Evolutionary conservation across 2,888 invertebrate genomes (phyloP).

Genomic region (Scotopteryx bipunctaria): DNA sequence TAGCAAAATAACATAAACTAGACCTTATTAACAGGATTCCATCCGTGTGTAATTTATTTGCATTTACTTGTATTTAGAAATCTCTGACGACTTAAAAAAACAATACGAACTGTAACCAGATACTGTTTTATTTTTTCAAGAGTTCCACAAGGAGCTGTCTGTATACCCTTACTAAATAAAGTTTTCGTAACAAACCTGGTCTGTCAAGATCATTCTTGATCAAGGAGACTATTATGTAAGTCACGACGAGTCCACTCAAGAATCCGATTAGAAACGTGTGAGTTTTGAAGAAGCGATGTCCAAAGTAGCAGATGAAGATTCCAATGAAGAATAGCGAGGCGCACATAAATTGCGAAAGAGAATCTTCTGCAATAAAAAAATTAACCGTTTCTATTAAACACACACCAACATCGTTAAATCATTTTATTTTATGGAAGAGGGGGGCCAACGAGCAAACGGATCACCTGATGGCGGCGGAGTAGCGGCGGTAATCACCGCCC

Average conservation of each 20-base stretch:
- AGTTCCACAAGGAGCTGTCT: slow-evolving; percentile 2
- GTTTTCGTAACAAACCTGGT: slow-evolving; percentile 40
- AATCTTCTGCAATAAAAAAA: slow-evolving; percentile 29
- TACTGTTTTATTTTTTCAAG: not conserved
- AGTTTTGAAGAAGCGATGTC: slow-evolving; percentile 85
- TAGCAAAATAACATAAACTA: no score
- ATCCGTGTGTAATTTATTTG: no score
- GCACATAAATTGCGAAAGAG: slow-evolving; percentile 53
- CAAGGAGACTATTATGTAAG: slow-evolving; percentile 72
- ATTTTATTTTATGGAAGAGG: no score
- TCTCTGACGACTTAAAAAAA: no score
- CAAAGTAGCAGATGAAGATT: slow-evolving; percentile 84
- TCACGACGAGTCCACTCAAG: slow-evolving; percentile 80
- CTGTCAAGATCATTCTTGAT: slow-evolving; percentile 48
- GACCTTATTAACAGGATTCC: no score
- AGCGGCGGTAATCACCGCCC: no score
- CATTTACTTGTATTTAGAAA: no score
- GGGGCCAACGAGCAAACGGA: no score
- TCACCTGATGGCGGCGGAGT: no score
- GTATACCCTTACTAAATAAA: not conserved
- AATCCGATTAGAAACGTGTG: slow-evolving; percentile 85
- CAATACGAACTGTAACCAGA: not conserved
- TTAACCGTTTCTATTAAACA: not conserved
- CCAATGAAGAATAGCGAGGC: slow-evolving; percentile 84
- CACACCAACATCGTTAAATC: no score